A percentile compares a stretch with the other conserved stretches of the same genome.
phyloP scores from a whole-genome alignment of 2,888 invertebrate genomes.

The Pyrocoelia pectoralis region DNA sequence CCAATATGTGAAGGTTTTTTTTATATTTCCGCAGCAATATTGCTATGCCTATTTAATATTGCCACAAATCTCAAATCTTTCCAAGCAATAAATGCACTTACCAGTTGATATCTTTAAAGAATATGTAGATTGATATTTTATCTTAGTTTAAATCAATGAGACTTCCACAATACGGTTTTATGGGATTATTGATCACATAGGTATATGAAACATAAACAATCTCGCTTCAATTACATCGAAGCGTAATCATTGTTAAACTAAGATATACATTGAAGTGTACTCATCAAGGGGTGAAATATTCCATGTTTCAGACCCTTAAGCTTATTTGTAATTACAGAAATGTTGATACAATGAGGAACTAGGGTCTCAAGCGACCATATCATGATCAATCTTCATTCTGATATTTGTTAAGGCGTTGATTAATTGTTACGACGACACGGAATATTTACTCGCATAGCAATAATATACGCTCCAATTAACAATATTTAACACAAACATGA shows the following conservation, averaged over 20 bases:
- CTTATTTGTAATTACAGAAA: slow-evolving; percentile 11
- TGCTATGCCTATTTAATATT: too few species aligned
- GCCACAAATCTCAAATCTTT: too few species aligned
- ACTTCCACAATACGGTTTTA: neutral
- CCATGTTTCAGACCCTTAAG: neutral
- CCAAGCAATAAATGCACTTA: too few species aligned
- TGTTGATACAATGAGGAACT: slow-evolving; percentile 8
- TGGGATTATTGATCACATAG: neutral
- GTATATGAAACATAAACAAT: neutral
- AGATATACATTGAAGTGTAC: neutral
- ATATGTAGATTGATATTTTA: too few species aligned
- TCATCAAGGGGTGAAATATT: neutral
- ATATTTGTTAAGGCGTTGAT: slow-evolving; percentile 13
- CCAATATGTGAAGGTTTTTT: too few species aligned
- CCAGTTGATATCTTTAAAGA: too few species aligned
- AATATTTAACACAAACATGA: too few species aligned
- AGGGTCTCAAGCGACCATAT: neutral
- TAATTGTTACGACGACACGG: neutral
- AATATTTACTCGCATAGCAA: neutral
- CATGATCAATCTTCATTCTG: slow-evolving; percentile 5
- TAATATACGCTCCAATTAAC: too few species aligned
- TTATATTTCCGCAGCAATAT: too few species aligned
- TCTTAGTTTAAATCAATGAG: too few species aligned
- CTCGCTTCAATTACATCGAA: neutral
- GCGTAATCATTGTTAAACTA: neutral